Evolutionary conservation across 2,888 invertebrate genomes (phyloP), one percentile per base, ranked within the genome.

Genomic region (Macrosoma leucophasiata): DNA sequence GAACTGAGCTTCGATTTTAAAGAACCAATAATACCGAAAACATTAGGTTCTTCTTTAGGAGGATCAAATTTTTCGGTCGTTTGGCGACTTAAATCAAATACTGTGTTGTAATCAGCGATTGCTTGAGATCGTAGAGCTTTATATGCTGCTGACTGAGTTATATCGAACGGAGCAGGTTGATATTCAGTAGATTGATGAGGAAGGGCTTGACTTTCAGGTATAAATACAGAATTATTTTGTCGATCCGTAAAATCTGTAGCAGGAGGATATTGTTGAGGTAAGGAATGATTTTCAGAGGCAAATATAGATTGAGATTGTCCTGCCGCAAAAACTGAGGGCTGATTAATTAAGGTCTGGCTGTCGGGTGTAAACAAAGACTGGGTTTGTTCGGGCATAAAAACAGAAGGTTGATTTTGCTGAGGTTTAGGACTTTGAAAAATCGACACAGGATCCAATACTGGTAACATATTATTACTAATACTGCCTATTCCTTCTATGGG

Each of bases 1-100:
- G 74, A 64, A 41, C 72, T 70, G 1, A 84, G 59, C 44, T 82
- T 84, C 17, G 82, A 81, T 58, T 82, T 84, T n/a, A 84, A 56
- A 5, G 82, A 81, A 12, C 82, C 82, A 29, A 84, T 75, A 8
- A 84, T 66, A 23, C 79, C 82, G 35, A 78, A 77, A 3, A 71
- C 66, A 60, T 54, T 68, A 0, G 61, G 35, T 43, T 77, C 77
- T 29, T 63, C 57, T 28, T 57, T 62, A 0, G 58, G 50, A 20
- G 55, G 43, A 40, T 71, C 68, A 39, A 58, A 71, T 8, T 11
- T 43, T 8, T 76, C 71, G 7, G 64, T 64, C 1, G 62, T 59
- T 14, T 60, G 52, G 52, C 77, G 61, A 33, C 77, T 79, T 24
- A 81, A 50, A 52, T 82, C 81, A 48, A 82, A 82, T 6, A 62